Evolutionary conservation across 2,797 vertebrate species (phyloP).

Genomic region (Xenopus petersii): DNA sequence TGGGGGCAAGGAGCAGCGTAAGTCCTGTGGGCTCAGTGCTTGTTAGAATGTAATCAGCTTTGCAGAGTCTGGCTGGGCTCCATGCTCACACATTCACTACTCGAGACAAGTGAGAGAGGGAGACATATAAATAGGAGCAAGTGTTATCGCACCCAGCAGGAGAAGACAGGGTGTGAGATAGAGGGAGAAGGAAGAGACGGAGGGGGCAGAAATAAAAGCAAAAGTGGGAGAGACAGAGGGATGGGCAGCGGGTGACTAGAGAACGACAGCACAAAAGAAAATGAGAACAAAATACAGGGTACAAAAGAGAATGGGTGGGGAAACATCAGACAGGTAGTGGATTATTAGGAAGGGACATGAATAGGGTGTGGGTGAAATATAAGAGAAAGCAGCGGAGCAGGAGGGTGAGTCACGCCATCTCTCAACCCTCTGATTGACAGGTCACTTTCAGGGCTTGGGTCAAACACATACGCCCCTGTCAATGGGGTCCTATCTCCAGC

Average conservation of each 20-base stretch:
- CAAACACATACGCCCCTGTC: slow-evolving; percentile 18
- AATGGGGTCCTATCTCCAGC: background rate
- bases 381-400: background rate
- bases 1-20: background rate
- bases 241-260: background rate
- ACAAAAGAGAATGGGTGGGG: background rate
- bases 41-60: slow-evolving; percentile 11
- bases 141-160: slow-evolving; percentile 45
- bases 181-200: background rate
- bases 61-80: slow-evolving; percentile 3
- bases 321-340: background rate
- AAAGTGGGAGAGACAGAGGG: background rate
- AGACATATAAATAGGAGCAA: slow-evolving; percentile 44
- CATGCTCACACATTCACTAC: slow-evolving; percentile 17
- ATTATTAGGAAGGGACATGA: background rate
- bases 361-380: background rate
- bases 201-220: background rate
- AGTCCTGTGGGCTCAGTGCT: background rate
- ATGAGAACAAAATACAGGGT: slow-evolving; percentile 10
- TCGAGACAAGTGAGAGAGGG: slow-evolving; percentile 29
- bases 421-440: slow-evolving; percentile 16
- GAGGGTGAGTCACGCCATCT: background rate
- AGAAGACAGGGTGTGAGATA: slow-evolving; percentile 32
- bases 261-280: background rate
- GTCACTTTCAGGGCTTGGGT: background rate